phyloP scores from a whole-genome alignment of 2,113 vertebrate species.

The Eidolon helvum region DNA sequence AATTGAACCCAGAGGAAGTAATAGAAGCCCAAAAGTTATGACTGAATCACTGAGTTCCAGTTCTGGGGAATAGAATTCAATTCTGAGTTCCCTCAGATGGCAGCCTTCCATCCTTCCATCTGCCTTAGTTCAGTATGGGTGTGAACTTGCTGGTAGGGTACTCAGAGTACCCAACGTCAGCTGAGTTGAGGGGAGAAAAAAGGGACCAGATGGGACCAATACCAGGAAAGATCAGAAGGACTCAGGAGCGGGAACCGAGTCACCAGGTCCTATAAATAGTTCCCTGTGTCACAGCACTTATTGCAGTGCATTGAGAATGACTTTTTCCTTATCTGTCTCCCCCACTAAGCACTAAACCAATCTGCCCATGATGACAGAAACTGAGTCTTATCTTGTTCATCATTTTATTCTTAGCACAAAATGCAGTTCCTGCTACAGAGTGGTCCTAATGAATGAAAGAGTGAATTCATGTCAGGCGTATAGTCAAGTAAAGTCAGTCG shows the following conservation, averaged over 20 bases:
- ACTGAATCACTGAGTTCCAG: not conserved
- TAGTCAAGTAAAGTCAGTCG: not conserved
- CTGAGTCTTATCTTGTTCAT: not conserved
- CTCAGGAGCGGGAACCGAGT: not conserved
- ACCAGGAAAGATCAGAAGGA: not conserved
- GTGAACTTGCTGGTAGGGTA: not conserved
- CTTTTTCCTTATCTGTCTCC: not conserved
- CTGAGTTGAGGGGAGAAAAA: not conserved
- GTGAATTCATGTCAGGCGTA: not conserved
- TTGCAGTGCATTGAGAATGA: not conserved
- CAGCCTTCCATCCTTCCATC: not conserved
- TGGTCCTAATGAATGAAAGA: not conserved
- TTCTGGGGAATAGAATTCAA: not conserved
- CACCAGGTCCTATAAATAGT: not conserved
- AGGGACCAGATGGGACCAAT: not conserved
- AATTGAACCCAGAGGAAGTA: not conserved
- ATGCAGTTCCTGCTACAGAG: not conserved
- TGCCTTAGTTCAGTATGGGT: not conserved
- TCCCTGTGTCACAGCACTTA: not conserved
- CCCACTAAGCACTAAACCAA: not conserved
- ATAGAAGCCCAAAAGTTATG: not conserved
- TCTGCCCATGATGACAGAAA: not conserved
- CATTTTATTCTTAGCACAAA: conserved; percentile 24
- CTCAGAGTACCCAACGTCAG: not conserved
- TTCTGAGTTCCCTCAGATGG: not conserved